Evolutionary conservation across 2,113 vertebrate genomes (phyloP).

Genomic region (Apteryx mantelli): DNA sequence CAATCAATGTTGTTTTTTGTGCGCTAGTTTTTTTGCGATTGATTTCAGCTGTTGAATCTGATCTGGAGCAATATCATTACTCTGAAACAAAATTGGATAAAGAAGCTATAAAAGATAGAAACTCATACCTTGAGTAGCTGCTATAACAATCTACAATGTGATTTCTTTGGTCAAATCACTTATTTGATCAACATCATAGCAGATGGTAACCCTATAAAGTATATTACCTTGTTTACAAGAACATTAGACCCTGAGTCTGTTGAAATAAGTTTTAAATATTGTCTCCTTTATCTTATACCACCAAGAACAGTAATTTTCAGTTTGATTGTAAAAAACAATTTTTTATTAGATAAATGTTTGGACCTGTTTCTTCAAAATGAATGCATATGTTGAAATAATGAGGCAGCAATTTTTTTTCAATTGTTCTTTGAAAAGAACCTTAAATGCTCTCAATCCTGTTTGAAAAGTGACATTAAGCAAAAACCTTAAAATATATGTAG

Average conservation of each 20-base stretch:
- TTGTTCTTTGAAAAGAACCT: background rate
- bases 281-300: background rate
- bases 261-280: slow-evolving; percentile 63
- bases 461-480: background rate
- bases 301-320: slow-evolving; percentile 29
- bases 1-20: slow-evolving; percentile 73
- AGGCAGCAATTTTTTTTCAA: background rate
- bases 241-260: slow-evolving; percentile 32
- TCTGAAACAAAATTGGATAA: slow-evolving; percentile 81
- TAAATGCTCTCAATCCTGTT: background rate
- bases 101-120: slow-evolving; percentile 77
- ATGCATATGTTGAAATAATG: background rate
- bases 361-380: background rate
- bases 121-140: slow-evolving; percentile 81
- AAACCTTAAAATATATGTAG: background rate
- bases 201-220: slow-evolving; percentile 84
- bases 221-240: slow-evolving; percentile 59
- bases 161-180: slow-evolving; percentile 79
- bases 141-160: slow-evolving; percentile 74
- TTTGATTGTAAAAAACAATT: slow-evolving; percentile 10
- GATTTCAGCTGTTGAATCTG: slow-evolving; percentile 70
- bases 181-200: slow-evolving; percentile 84
- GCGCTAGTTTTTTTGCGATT: slow-evolving; percentile 70
- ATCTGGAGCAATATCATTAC: slow-evolving; percentile 80
- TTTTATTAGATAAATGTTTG: slow-evolving; percentile 26